Conservation (phyloP, 2,888 invertebrate species). For the Limenitis camilla region DNA sequence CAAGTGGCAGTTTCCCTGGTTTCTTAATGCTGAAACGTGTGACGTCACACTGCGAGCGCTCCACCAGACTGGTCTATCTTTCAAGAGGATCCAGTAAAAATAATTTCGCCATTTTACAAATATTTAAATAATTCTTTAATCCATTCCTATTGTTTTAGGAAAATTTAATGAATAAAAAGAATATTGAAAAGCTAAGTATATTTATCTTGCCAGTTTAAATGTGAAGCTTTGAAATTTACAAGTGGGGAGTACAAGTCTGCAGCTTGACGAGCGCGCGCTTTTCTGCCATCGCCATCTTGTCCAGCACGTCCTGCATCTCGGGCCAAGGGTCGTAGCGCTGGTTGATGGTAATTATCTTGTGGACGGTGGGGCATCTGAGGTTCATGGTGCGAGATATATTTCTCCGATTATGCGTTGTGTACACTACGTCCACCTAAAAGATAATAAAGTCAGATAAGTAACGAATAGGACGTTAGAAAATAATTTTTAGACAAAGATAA, state of each 20-base stretch:
- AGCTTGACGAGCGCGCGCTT: conserved; percentile 34
- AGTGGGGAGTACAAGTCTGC: conserved; percentile 31
- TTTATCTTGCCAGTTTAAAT: not conserved
- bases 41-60: too few species aligned
- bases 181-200: too few species aligned
- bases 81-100: too few species aligned
- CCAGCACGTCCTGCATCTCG: conserved; percentile 50
- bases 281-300: conserved; percentile 52
- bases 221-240: not conserved
- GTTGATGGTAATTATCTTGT: conserved; percentile 51
- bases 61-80: too few species aligned
- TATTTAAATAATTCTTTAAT: too few species aligned
- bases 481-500: too few species aligned
- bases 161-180: too few species aligned
- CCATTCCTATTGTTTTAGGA: not conserved
- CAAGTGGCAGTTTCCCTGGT: too few species aligned
- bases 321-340: conserved; percentile 62
- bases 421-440: conserved; percentile 52
- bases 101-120: too few species aligned
- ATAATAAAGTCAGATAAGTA: too few species aligned
- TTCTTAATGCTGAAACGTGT: too few species aligned
- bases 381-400: conserved; percentile 58
- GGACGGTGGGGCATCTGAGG: conserved; percentile 46
- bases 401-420: conserved; percentile 36
- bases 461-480: too few species aligned